Evolutionary conservation across 2,888 invertebrate species (phyloP).

Genomic region (Meloe dianella): DNA sequence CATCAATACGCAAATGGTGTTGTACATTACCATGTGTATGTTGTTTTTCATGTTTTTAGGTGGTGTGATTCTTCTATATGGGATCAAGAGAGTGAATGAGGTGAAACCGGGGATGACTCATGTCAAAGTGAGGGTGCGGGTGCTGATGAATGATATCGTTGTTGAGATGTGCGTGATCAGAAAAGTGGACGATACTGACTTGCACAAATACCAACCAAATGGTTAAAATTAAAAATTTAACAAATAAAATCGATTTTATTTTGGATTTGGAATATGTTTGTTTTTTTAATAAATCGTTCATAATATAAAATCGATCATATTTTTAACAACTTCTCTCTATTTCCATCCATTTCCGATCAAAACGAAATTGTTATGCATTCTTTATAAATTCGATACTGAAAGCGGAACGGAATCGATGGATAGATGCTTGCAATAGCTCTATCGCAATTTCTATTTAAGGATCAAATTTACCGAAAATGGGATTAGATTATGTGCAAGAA

Average conservation of each 20-base stretch:
- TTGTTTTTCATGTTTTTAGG: not conserved
- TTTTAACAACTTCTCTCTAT: not conserved
- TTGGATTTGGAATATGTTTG: not conserved
- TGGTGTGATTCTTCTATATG: not conserved
- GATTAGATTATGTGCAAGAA: constrained; percentile 32
- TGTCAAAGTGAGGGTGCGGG: not conserved
- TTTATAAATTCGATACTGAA: constrained; percentile 24
- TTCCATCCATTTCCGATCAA: constrained; percentile 24
- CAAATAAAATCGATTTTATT: not conserved
- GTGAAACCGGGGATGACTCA: not conserved
- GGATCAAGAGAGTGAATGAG: not conserved
- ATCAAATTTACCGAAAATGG: constrained; percentile 28
- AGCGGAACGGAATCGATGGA: constrained; percentile 7
- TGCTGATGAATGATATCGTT: not conserved
- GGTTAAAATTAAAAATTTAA: not conserved
- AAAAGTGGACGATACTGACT: not conserved
- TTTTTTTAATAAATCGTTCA: not conserved
- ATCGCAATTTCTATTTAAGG: constrained; percentile 22
- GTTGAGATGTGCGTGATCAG: not conserved
- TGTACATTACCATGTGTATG: not conserved
- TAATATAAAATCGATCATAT: not conserved
- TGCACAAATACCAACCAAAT: constrained; percentile 4
- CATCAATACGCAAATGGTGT: not conserved
- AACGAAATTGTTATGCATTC: constrained; percentile 33
- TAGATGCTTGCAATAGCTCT: not conserved